phyloP scores from a whole-genome alignment of 2,797 vertebrate genomes.

The Enteromius trimaculatus region DNA sequence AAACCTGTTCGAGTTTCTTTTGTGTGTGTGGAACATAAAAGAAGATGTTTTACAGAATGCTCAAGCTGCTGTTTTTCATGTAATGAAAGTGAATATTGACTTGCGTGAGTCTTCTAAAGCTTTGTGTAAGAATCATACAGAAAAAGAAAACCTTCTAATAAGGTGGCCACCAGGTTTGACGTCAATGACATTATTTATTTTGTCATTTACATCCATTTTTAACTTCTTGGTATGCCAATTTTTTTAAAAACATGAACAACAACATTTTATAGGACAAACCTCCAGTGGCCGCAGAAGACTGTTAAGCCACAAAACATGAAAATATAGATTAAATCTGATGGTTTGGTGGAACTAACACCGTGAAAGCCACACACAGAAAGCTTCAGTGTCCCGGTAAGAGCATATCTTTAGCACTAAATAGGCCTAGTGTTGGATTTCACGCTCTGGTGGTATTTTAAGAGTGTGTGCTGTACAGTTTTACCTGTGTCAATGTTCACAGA shows the following conservation, averaged over 20 bases:
- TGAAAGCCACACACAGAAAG: constrained; percentile 12
- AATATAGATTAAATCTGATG: constrained; percentile 1
- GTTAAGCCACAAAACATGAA: constrained; percentile 29
- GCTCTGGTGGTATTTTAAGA: constrained; percentile 37
- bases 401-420: constrained; percentile 42
- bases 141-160: background rate
- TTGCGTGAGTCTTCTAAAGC: background rate
- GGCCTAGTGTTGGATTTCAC: constrained; percentile 47
- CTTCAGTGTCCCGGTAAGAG: constrained; percentile 35
- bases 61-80: background rate
- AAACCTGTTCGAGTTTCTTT: background rate
- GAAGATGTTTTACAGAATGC: background rate
- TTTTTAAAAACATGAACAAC: constrained; percentile 4
- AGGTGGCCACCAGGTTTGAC: background rate
- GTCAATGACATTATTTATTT: background rate
- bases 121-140: background rate
- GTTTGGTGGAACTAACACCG: background rate
- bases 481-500: constrained; percentile 54
- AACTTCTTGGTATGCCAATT: background rate
- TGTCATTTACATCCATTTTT: background rate
- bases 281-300: constrained; percentile 11
- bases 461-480: constrained; percentile 46
- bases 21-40: background rate
- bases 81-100: background rate
- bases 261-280: constrained; percentile 8